Base-by-base conservation (phyloP, 2,888 invertebrate species). In the Oscheius myriophilus region DNA sequence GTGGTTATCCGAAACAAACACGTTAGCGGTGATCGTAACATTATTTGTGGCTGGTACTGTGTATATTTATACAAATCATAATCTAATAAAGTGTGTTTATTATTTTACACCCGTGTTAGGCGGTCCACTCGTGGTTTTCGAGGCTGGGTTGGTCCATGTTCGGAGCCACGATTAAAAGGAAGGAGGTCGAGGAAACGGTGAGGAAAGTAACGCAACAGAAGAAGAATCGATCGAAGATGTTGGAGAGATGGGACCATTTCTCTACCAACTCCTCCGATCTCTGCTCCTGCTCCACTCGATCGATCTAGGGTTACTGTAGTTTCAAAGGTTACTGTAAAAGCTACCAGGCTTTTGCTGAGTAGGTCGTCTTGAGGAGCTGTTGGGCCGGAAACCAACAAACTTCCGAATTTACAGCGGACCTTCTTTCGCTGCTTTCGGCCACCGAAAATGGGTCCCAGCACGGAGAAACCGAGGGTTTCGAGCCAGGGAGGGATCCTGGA, bases 401-500 rank as follows among this genome's bases (percentile, higher is more conserved):
- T 52, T 41, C 43, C 63, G 23, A 63, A 53, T 52, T 63, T 54
- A n/a, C 52, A 53, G 63, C 54, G 52, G 33, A 42, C 23, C 54
- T 26, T 52, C 45, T 67, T 68, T 57, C 41, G 26, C 33, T 59
- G 63, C 58, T 62, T 41, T 25, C 55, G 64, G 33, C 81, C 87
- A 83, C 80, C 88, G 86, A 73, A 88, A 66, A 12, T 85, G 33
- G 65, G 74, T 39, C 25, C 87, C 85, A 88, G 76, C 41, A 87
- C 65, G 26, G 85, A 79, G 67, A 87, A 85, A 55, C 87, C 86
- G 1, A 88, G 46, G 51, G 82, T 75, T 57, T 84, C 79, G 59
- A 88, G 76, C 87, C 87, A 87, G 62, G 74, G 70, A 16, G 88
- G 88, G 25, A 88, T 87, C 11, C 84, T 73, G 43, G 39, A 43